Base-by-base conservation (phyloP, 2,888 invertebrate genomes). In the Sminthurinus aureus region DNA sequence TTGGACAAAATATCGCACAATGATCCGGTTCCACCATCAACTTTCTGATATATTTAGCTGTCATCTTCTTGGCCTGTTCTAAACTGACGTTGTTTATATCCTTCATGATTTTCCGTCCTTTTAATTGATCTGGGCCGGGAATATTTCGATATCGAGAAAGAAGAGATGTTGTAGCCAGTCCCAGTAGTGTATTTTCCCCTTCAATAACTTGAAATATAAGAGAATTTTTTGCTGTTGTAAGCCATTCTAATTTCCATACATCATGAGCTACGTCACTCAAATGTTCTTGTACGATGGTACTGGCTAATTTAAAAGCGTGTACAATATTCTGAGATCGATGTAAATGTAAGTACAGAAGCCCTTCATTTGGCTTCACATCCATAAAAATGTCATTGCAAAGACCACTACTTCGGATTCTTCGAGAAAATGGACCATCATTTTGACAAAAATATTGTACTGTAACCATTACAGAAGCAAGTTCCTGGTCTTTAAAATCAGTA, bases 361-460 rank as follows among this genome's bases (percentile, higher is more conserved):
- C 71, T 71, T 71, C 71, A 71, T 71, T 71, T 4, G 71, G 71
- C 12, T 71, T 71, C 22, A 71, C 71, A 22, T 71, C 71, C 20
- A 71, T 22, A 13, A 52, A 52, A 52, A 52, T 52, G 9, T 52
- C 52, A 52, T 52, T 52, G 52, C 52, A 52, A 13, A 52, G 52
- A 11, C 52, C 52, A 13, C 9, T 8, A 24, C 22, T 71, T 1
- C 20, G 22, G 20, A 22, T 71, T 11, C 71, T 11, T 20, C 24
- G 22, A 13, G 71, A 11, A 71, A 22, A 20, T 24, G 22, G 11
- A 20, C 22, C 22, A 71, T 20, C 8, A 9, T 11, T 22, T 22
- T 71, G 71, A 8, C 22, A 20, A 20, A 71, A 71, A 24, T 71
- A 71, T 22, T 71, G 71, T 6, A 22, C 24, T 13, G 71, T 24